Conservation (phyloP, 2,797 vertebrate genomes). For the Furcifer pardalis region DNA sequence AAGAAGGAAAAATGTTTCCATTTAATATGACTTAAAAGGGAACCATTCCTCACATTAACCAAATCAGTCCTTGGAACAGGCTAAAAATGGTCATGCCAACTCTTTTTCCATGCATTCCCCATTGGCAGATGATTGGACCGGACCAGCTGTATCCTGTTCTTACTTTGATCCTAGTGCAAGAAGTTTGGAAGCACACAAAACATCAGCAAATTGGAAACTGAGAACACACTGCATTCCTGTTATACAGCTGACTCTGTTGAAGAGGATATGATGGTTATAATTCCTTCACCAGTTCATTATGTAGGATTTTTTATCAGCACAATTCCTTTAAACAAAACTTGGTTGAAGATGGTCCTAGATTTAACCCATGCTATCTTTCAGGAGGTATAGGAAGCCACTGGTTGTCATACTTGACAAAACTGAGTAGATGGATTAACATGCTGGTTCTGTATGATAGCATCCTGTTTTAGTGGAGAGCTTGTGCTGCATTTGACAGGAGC, state of each 20-base stretch:
- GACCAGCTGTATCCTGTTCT: conserved; percentile 32
- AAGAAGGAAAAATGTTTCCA: conserved; percentile 5
- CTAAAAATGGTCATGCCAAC: conserved; percentile 25
- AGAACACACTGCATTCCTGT: conserved; percentile 20
- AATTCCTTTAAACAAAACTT: not conserved
- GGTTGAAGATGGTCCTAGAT: not conserved
- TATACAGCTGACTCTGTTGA: not conserved
- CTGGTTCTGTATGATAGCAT: too few species aligned
- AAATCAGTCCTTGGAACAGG: not conserved
- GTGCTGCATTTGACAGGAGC: too few species aligned
- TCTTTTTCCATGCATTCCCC: conserved; percentile 29
- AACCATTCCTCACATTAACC: conserved; percentile 17
- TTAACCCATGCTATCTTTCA: not conserved
- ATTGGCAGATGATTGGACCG: conserved; percentile 5
- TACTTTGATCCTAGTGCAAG: conserved; percentile 34
- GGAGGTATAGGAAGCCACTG: not conserved
- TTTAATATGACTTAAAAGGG: conserved; percentile 11
- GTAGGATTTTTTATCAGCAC: not conserved
- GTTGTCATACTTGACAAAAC: too few species aligned
- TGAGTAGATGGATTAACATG: too few species aligned
- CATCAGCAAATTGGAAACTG: conserved; percentile 23
- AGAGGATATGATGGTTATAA: conserved; percentile 2
- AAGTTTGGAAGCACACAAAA: conserved; percentile 10
- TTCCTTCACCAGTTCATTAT: not conserved
- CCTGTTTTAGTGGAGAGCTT: too few species aligned